phyloP scores from a whole-genome alignment of 2,797 vertebrate species.

The Platalea minor region DNA sequence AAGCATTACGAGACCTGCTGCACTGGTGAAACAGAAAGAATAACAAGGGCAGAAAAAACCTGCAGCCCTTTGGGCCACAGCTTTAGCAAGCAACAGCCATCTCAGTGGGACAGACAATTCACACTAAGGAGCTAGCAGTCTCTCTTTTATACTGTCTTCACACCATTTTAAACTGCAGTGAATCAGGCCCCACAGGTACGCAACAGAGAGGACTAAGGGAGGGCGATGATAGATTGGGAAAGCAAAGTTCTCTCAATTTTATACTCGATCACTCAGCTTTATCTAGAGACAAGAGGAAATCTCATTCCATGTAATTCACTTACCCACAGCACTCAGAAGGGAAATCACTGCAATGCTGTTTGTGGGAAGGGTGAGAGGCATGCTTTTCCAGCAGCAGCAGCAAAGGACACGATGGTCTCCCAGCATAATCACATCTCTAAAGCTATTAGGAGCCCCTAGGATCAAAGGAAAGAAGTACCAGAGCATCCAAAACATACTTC shows the following conservation, averaged over 20 bases:
- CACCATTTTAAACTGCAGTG: not conserved
- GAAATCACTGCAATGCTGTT: slow-evolving; percentile 33
- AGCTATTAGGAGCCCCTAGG: not conserved
- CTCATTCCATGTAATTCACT: slow-evolving; percentile 45
- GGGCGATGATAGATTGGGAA: slow-evolving; percentile 11
- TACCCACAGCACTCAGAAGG: slow-evolving; percentile 37
- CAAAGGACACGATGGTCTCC: not conserved
- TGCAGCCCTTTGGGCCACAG: not conserved
- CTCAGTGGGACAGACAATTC: not conserved
- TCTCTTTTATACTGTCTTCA: not conserved
- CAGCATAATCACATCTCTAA: slow-evolving; percentile 5
- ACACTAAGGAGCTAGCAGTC: not conserved
- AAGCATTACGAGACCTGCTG: not conserved
- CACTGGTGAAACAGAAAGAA: not conserved
- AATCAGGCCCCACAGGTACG: not conserved
- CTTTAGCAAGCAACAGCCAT: not conserved
- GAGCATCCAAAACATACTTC: not conserved
- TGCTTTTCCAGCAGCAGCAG: not conserved
- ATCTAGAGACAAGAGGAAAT: slow-evolving; percentile 47
- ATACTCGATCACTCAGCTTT: slow-evolving; percentile 54
- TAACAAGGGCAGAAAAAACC: not conserved
- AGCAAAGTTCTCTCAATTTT: slow-evolving; percentile 56
- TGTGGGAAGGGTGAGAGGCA: not conserved
- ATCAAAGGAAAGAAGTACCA: slow-evolving; percentile 1
- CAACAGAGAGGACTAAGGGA: not conserved